Evolutionary conservation across 2,113 vertebrate species (phyloP).

Genomic region (Chloroceryle aenea): DNA sequence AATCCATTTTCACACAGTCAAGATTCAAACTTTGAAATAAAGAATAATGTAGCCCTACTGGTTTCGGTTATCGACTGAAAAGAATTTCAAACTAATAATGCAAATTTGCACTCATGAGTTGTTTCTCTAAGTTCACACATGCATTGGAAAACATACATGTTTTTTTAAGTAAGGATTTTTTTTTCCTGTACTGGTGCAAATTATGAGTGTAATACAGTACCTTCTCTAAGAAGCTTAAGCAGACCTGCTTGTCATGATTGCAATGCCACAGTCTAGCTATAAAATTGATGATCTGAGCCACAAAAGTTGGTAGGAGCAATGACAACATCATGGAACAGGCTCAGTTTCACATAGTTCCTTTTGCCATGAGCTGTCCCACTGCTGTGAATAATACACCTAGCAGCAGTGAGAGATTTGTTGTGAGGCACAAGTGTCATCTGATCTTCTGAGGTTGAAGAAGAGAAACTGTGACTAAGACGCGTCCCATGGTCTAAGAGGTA

Average conservation of each 20-base stretch:
- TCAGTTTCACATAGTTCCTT: not conserved
- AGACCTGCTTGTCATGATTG: not conserved
- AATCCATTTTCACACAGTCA: not conserved
- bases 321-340: not conserved
- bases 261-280: not conserved
- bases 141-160: not conserved
- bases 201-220: not conserved
- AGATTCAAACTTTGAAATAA: not conserved
- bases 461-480: not conserved
- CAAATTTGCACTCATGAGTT: accelerated
- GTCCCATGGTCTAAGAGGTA: not conserved
- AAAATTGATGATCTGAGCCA: not conserved
- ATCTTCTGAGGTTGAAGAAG: not conserved
- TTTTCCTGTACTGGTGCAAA: not conserved
- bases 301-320: not conserved
- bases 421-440: not conserved
- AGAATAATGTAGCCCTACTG: not conserved
- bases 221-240: not conserved
- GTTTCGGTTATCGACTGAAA: not conserved
- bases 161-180: not conserved
- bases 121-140: not conserved
- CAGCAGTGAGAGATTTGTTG: not conserved
- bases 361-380: not conserved
- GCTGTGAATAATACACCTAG: not conserved
- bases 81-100: not conserved